These are phyloP conservation scores for Hetaerina titia DNA, from an alignment of 2,888 invertebrate species.

Conservation along the genomic window DNA sequence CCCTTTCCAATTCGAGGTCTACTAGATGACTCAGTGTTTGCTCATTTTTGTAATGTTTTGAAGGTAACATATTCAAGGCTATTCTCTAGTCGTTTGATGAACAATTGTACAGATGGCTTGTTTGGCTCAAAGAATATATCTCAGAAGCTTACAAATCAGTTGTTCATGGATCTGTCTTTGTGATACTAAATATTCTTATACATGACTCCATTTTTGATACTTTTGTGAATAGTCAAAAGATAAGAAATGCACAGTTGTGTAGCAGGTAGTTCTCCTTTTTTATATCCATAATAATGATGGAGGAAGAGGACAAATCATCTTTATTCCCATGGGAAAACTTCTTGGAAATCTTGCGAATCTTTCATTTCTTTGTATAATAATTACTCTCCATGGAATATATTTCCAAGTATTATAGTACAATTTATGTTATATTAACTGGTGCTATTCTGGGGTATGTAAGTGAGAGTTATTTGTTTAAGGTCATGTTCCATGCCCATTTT, in stretches of 20 bases:
- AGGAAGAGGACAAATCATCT: constrained; percentile 10
- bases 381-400: constrained; percentile 28
- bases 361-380: constrained; percentile 2
- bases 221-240: constrained; percentile 55
- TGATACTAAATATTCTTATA: constrained; percentile 67
- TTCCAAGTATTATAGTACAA: constrained; percentile 43
- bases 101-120: constrained; percentile 40
- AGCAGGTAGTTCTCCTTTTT: constrained; percentile 29
- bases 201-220: constrained; percentile 66
- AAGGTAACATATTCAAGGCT: constrained; percentile 38
- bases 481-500: constrained; percentile 32
- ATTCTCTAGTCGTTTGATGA: constrained; percentile 57
- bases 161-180: constrained; percentile 62
- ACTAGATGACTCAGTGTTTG: constrained; percentile 40
- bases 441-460: constrained; percentile 41
- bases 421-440: constrained; percentile 49
- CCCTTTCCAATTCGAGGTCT: constrained; percentile 25
- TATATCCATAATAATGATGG: not conserved
- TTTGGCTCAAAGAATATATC: constrained; percentile 39
- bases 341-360: not conserved
- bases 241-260: constrained; percentile 48
- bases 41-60: constrained; percentile 66
- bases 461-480: constrained; percentile 29
- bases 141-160: constrained; percentile 48
- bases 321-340: constrained; percentile 10